Conservation (phyloP, 1,140 invertebrate genomes). For the Andrena cerasifolii region DNA sequence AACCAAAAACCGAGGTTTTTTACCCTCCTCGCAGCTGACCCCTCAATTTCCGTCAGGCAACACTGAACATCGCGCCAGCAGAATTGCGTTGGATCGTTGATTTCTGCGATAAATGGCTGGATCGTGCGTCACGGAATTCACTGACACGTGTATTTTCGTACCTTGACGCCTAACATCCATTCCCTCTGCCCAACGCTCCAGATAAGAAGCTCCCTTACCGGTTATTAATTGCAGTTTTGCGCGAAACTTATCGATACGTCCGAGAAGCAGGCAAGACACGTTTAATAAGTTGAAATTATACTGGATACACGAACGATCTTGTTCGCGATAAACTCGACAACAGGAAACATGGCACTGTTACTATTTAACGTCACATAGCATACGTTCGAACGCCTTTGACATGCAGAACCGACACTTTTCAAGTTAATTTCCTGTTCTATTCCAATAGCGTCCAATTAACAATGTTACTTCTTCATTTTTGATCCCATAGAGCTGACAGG, state of each 20-base stretch:
- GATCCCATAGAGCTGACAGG: background rate
- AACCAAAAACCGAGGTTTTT: slow-evolving; percentile 7
- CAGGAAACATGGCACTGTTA: too few relatives aligned
- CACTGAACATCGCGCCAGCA: background rate
- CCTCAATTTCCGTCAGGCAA: slow-evolving; percentile 24
- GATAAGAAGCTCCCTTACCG: background rate
- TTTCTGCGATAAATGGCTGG: slow-evolving; percentile 33
- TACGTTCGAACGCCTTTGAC: too few relatives aligned
- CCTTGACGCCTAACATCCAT: background rate
- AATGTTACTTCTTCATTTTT: background rate
- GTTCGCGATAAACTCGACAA: slow-evolving; percentile 4
- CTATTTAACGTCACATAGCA: too few relatives aligned
- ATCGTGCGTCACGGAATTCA: slow-evolving; percentile 17
- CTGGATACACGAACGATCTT: too few relatives aligned
- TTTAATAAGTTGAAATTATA: background rate
- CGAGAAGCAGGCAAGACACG: background rate
- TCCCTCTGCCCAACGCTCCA: background rate
- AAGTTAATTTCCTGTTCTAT: too few relatives aligned
- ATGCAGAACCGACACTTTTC: too few relatives aligned
- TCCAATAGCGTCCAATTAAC: background rate
- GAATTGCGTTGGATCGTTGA: slow-evolving; percentile 30
- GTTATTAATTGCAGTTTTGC: background rate
- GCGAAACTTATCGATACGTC: background rate
- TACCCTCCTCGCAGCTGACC: background rate
- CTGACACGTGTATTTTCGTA: slow-evolving; percentile 2